Evolutionary conservation across 2,113 vertebrate species (phyloP).

Genomic region (Taxidea taxus): DNA sequence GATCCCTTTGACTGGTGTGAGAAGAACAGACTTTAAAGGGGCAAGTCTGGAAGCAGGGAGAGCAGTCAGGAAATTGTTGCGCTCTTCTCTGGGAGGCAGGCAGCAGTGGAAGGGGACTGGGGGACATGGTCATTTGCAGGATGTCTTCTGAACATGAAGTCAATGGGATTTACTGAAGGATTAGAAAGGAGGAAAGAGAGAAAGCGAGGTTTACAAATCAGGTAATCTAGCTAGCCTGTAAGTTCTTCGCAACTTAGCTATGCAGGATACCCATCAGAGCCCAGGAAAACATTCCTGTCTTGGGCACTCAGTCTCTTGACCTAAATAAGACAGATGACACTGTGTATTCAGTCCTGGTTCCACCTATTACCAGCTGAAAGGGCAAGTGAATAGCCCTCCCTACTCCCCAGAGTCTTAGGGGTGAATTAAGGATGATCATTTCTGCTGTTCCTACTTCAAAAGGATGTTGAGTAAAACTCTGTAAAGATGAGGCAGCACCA

Average conservation of each 20-base stretch:
- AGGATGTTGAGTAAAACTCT: not conserved
- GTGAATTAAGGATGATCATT: not conserved
- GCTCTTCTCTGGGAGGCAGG: rapidly evolving
- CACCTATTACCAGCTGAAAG: not conserved
- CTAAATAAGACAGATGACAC: not conserved
- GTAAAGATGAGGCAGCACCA: not conserved
- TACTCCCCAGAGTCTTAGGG: not conserved
- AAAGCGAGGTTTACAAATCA: not conserved
- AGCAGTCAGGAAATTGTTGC: not conserved
- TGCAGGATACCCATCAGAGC: not conserved
- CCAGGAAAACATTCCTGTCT: not conserved
- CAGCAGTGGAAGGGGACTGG: not conserved
- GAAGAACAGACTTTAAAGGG: not conserved
- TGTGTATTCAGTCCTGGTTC: not conserved
- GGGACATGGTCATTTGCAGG: not conserved
- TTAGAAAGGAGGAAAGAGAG: not conserved
- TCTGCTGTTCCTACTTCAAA: not conserved
- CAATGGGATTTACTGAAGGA: not conserved
- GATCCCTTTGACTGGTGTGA: not conserved
- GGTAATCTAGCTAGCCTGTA: not conserved
- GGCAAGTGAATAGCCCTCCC: not conserved
- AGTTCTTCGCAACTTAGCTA: not conserved
- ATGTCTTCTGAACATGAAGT: not conserved
- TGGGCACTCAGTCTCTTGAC: not conserved
- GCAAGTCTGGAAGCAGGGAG: not conserved